Evolutionary conservation across 1,140 invertebrate genomes (phyloP).

Genomic region (Sycophaga agraensis): DNA sequence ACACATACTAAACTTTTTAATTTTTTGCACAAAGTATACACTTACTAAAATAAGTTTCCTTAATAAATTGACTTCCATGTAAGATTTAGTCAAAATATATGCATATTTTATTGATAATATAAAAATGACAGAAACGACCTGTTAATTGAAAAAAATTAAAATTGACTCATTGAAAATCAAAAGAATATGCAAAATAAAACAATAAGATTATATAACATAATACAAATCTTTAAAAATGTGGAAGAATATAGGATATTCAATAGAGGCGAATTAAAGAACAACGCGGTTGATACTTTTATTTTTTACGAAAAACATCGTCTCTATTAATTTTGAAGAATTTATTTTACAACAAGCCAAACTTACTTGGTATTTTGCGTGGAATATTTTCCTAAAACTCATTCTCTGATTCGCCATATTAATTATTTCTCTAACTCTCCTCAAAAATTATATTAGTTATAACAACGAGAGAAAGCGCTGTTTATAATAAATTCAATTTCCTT

Average conservation of each 20-base stretch:
- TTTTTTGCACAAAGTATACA: constrained; percentile 28
- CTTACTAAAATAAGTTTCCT: constrained; percentile 15
- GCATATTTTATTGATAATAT: not conserved
- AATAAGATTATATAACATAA: constrained; percentile 17
- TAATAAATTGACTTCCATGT: not conserved
- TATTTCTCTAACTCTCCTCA: constrained; percentile 3
- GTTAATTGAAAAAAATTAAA: constrained; percentile 8
- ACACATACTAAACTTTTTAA: constrained; percentile 19
- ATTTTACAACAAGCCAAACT: constrained; percentile 22
- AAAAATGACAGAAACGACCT: not conserved
- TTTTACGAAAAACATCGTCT: constrained; percentile 17
- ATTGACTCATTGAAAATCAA: constrained; percentile 21
- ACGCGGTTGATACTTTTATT: constrained; percentile 8
- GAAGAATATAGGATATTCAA: constrained; percentile 14
- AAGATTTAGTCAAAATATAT: constrained; percentile 16
- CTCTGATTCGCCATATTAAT: constrained; percentile 10
- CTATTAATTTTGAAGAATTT: constrained; percentile 24
- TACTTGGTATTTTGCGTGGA: not conserved
- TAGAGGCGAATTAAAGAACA: constrained; percentile 25
- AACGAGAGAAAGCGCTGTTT: constrained; percentile 14
- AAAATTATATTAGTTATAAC: constrained; percentile 19
- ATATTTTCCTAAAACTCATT: constrained; percentile 19
- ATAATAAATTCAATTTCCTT: constrained; percentile 18
- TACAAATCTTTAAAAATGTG: constrained; percentile 4
- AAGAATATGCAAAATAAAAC: constrained; percentile 25